Base-by-base conservation (phyloP, 2,888 invertebrate species). In the Phlogophora meticulosa region DNA sequence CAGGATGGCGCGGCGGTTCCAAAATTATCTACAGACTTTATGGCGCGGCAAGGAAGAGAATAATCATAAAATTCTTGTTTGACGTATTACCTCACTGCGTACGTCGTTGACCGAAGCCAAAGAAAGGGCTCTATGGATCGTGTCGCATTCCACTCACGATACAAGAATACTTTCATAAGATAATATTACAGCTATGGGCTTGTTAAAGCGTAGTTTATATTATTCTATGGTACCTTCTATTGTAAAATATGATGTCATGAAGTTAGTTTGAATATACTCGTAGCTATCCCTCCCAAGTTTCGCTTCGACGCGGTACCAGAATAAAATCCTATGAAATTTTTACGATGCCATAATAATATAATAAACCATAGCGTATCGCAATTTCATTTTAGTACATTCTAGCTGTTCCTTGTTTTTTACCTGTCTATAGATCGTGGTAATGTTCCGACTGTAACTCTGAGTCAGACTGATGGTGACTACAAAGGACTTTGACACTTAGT, bases 61-160 rank as follows among this genome's bases (percentile, higher is more conserved):
- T 48, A 62, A 57, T 82, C 83, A 79, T 86, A 84, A 86, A 85
- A 75, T 63, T 70, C 64, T 58, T 48, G 73, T 76, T 79, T 77
- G 72, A 76, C 76, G 81, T 78, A 84, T 76, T 76, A 72, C 74
- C 68, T 74, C 71, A 83, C 73, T 62, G 60, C 40, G 60, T 67
- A 59, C 71, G 77, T 73, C 72, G 75, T 70, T 71, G 72, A 76
- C 80, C 76, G 79, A 84, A 79, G 82, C 82, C 74, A 81, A 76
- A 74, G 56, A 76, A 72, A 80, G 56, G 63, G 46, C 56, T 66
- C 64, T 64, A 51, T 66, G 58, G 34, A 63, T 64, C 61, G 80
- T 53, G 32, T 67, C 45, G 52, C 71, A 71, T 79, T 67, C 76
- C 67, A 59, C 57, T 48, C 34, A 42, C 43, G 55, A 78, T 36